Base-by-base conservation (phyloP, 1,140 invertebrate species). In the Calycopis cecrops region DNA sequence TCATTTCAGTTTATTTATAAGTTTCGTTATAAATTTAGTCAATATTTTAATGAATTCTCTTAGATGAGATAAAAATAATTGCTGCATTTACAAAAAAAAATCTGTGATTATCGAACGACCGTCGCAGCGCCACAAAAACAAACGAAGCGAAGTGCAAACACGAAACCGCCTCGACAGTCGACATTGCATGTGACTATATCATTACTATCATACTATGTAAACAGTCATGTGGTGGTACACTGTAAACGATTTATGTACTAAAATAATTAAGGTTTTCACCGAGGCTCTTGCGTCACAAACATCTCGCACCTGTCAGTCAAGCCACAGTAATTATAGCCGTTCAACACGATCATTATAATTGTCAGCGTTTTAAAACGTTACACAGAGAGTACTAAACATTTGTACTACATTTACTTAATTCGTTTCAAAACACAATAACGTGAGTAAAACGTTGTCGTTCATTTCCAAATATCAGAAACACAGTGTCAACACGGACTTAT, bases 131-230 rank as follows among this genome's bases (percentile, higher is more conserved):
- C 40, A 40, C n/a, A 44, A 44, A 44, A 44, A 44, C 17, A 44
- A 44, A 14, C 38, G n/a, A n/a, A n/a, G n/a, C n/a, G n/a, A n/a
- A 28, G 6, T 28, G 2, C 6, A 28, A 6, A 28, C 21, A 28
- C 21, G 21, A 28, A 28, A 44, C 17, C 4, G 16, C 40, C 14
- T 16, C 0, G 14, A 16, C 6, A 9, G 4, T 44, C 7, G 9
- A 44, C 6, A 6, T 28, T 14, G 14, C 35, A 37, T 14, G 18
- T 35, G 37, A 42, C 40, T 9, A 9, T 38, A 9, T 33, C n/a
- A 18, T 53, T 50, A 50, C n/a, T 53, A 53, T n/a, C n/a, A n/a
- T n/a, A 52, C 51, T 42, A 53, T 53, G 51, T 53, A 53, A 53
- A 52, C 51, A 42, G 51, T 44, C 37, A 53, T 53, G 51, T 53